Evolutionary conservation across 2,797 vertebrate genomes (phyloP).

Genomic region (Luscinia luscinia): DNA sequence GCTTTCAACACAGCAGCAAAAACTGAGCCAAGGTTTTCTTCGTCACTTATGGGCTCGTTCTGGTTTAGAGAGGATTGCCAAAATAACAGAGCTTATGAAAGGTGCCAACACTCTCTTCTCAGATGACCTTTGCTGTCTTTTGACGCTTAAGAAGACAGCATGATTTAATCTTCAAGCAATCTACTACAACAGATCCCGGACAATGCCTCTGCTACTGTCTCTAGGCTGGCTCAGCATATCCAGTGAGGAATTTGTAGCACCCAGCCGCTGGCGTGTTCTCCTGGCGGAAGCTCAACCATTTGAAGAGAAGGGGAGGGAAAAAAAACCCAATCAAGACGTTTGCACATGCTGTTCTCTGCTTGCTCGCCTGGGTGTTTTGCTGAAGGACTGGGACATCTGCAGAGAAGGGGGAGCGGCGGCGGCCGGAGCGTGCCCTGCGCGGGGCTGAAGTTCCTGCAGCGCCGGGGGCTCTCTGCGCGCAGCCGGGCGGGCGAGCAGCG

Average conservation of each 20-base stretch:
- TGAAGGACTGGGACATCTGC: conserved; percentile 56
- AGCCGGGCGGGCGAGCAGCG: background rate
- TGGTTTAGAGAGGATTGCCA: background rate
- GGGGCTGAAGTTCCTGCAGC: background rate
- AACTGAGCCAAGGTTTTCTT: background rate
- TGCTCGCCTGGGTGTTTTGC: conserved; percentile 34
- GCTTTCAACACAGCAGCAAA: background rate
- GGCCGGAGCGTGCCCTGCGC: background rate
- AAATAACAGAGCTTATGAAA: background rate
- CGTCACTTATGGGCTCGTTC: background rate
- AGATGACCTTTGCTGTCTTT: background rate
- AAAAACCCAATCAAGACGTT: background rate
- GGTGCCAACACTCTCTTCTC: background rate
- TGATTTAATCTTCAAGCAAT: background rate
- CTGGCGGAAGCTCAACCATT: conserved; percentile 44
- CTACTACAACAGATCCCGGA: background rate
- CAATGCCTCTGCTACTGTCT: background rate
- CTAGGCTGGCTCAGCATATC: background rate
- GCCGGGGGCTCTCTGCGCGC: background rate
- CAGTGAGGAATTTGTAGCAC: conserved; percentile 71
- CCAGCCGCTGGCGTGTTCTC: conserved; percentile 68
- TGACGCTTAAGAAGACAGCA: background rate
- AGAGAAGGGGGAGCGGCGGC: background rate
- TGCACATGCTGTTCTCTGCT: conserved; percentile 37
- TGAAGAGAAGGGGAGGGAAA: conserved; percentile 48